Evolutionary conservation across 2,888 invertebrate species (phyloP).

Genomic region (Epistrophe grossulariae): DNA sequence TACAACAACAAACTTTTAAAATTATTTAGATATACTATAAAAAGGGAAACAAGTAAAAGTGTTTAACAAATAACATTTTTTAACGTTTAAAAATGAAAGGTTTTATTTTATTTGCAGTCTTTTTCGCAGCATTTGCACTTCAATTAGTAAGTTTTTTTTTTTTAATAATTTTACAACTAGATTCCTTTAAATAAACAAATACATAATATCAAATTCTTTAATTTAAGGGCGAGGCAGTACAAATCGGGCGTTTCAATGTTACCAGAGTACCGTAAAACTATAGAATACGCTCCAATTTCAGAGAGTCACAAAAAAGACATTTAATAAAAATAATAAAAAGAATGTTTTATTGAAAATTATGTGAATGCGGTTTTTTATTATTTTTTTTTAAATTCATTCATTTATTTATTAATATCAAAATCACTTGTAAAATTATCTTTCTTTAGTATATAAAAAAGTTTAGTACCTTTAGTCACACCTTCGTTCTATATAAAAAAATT

Average conservation of each 20-base stretch:
- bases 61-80: background rate
- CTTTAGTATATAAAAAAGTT: too few relatives aligned
- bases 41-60: background rate
- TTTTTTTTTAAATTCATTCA: too few relatives aligned
- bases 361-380: too few relatives aligned
- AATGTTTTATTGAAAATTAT: too few relatives aligned
- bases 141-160: slow-evolving; percentile 16
- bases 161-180: background rate
- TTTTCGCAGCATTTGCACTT: background rate
- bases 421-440: too few relatives aligned
- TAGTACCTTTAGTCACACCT: too few relatives aligned
- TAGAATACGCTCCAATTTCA: too few relatives aligned
- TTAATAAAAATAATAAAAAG: too few relatives aligned
- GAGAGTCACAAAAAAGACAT: too few relatives aligned
- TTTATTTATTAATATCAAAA: too few relatives aligned
- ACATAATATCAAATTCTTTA: background rate
- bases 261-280: background rate
- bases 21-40: background rate
- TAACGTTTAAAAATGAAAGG: slow-evolving; percentile 1
- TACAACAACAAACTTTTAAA: background rate
- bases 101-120: background rate
- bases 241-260: slow-evolving; percentile 5
- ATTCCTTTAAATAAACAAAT: background rate
- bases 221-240: background rate
- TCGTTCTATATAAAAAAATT: too few relatives aligned